Conservation (phyloP, 2,888 invertebrate species). For the Megastigmus dorsalis region DNA sequence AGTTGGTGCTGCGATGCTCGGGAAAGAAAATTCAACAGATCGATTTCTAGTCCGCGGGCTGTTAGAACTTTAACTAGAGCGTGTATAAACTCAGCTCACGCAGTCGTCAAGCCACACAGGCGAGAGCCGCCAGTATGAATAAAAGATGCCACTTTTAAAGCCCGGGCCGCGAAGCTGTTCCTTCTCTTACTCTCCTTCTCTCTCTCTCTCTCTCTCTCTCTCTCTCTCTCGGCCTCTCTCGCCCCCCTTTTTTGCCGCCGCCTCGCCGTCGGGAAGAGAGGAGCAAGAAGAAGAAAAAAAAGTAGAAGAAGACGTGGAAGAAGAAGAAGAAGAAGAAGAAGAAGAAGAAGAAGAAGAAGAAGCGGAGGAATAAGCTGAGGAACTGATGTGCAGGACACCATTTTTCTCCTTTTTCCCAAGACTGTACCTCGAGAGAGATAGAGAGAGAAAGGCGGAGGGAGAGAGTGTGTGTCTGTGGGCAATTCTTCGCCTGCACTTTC, state of each 20-base stretch:
- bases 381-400: background rate
- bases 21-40: constrained; percentile 61
- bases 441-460: no score
- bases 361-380: background rate
- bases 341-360: background rate
- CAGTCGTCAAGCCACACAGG: constrained; percentile 67
- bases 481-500: background rate
- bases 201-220: background rate
- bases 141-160: constrained; percentile 69
- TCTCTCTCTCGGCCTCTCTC: background rate
- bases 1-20: no score
- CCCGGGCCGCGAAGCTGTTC: constrained; percentile 50
- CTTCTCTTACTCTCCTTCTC: background rate
- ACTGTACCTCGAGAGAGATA: no score
- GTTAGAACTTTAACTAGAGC: constrained; percentile 68
- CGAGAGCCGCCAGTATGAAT: constrained; percentile 64
- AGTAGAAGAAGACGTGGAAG: background rate
- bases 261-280: background rate
- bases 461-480: no score
- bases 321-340: background rate
- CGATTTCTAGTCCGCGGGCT: constrained; percentile 65
- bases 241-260: background rate
- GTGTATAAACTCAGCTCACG: constrained; percentile 69
- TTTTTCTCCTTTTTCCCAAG: background rate
- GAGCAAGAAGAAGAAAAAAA: background rate